These are phyloP conservation scores for Mongoloraphidia duomilia DNA, from an alignment of 2,888 invertebrate genomes.

Conservation along the genomic window DNA sequence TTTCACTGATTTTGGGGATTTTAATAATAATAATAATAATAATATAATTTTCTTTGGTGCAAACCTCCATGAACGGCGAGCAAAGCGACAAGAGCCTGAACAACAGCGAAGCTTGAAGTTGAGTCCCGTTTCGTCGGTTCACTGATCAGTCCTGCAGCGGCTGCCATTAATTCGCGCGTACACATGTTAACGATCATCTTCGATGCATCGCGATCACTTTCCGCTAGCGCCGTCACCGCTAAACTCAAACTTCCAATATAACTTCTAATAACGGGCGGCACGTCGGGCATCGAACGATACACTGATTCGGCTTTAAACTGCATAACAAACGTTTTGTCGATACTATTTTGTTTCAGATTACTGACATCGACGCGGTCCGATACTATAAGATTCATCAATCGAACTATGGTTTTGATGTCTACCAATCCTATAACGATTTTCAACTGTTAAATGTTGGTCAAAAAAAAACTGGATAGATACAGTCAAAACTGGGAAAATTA, in stretches of 20 bases:
- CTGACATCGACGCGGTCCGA: slow-evolving; percentile 35
- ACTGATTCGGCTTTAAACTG: slow-evolving; percentile 22
- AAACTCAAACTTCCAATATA: slow-evolving; percentile 27
- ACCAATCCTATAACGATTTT: slow-evolving; percentile 23
- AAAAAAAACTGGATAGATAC: too few relatives aligned
- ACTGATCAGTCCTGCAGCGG: slow-evolving; percentile 23
- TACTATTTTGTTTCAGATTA: slow-evolving; percentile 19
- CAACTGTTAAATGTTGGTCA: too few relatives aligned
- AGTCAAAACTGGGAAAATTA: too few relatives aligned
- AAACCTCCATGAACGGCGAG: slow-evolving; percentile 32
- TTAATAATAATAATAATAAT: too few relatives aligned
- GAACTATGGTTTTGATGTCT: slow-evolving; percentile 41
- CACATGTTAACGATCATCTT: slow-evolving; percentile 41
- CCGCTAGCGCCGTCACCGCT: slow-evolving; percentile 36
- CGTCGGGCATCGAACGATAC: slow-evolving; percentile 17
- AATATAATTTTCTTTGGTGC: not conserved
- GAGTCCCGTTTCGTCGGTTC: slow-evolving; percentile 19
- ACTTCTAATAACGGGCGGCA: slow-evolving; percentile 23
- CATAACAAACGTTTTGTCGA: slow-evolving; percentile 12
- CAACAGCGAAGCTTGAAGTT: slow-evolving; percentile 34
- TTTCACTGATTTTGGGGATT: too few relatives aligned
- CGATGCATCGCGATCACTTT: slow-evolving; percentile 37
- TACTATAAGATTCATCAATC: slow-evolving; percentile 43
- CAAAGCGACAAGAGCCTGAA: slow-evolving; percentile 42
- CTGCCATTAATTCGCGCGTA: slow-evolving; percentile 34